Conservation (phyloP, 2,113 vertebrate genomes). For the Mormoops blainvillei region DNA sequence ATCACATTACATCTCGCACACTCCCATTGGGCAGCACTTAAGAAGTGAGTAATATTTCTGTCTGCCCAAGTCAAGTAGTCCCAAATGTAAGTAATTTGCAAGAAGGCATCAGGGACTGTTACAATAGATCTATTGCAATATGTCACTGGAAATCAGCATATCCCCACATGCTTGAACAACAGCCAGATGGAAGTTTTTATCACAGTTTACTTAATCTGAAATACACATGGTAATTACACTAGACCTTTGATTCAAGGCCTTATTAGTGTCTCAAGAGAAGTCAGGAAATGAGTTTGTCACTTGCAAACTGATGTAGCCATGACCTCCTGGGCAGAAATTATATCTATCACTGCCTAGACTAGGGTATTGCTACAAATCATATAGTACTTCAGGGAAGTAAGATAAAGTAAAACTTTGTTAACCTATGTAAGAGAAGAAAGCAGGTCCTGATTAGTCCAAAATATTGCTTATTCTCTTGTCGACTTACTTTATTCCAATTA, state of each 20-base stretch:
- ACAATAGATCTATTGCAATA: constrained; percentile 82
- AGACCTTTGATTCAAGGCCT: constrained; percentile 81
- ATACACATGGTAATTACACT: constrained; percentile 84
- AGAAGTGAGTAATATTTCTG: constrained; percentile 82
- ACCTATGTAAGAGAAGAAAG: not conserved
- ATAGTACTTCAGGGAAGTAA: constrained; percentile 37
- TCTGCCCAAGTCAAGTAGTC: constrained; percentile 81
- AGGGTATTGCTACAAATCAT: constrained; percentile 36
- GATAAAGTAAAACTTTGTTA: not conserved
- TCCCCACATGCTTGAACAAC: constrained; percentile 83
- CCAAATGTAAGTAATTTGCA: constrained; percentile 84
- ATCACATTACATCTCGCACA: constrained; percentile 72
- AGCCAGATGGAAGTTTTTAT: constrained; percentile 87
- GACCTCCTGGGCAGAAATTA: constrained; percentile 67
- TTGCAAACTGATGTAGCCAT: constrained; percentile 67
- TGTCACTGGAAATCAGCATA: constrained; percentile 84
- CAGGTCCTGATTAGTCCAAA: not conserved
- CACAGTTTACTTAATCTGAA: constrained; percentile 87
- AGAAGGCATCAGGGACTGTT: constrained; percentile 77
- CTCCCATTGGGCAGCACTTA: constrained; percentile 79
- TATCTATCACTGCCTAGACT: constrained; percentile 56
- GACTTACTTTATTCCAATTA: not conserved
- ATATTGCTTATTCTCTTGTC: not conserved
- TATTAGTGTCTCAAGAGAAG: constrained; percentile 79
- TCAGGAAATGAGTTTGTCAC: constrained; percentile 80